Evolutionary conservation across 2,113 vertebrate species (phyloP).

Genomic region (Neodontobutis hainanensis): DNA sequence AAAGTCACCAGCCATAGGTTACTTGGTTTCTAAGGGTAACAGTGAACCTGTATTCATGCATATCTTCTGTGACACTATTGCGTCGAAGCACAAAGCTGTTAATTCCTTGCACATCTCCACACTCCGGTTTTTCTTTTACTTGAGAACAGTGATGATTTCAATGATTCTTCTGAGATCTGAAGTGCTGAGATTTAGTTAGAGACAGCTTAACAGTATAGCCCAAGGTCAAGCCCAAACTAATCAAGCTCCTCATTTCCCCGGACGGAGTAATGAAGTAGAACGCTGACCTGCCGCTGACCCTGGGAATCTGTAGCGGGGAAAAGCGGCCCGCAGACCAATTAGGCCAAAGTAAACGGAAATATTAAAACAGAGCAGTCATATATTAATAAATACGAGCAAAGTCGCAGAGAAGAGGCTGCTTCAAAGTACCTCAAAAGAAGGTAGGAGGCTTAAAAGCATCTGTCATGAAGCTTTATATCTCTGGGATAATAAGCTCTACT

Average conservation of each 20-base stretch:
- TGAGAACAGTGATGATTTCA: slow-evolving; percentile 24
- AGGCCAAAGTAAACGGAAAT: slow-evolving; percentile 52
- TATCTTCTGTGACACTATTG: slow-evolving; percentile 17
- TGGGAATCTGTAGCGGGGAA: slow-evolving; percentile 46
- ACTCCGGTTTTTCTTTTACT: background rate
- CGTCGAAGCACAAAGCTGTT: background rate
- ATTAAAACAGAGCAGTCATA: slow-evolving; percentile 41
- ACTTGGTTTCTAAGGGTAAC: slow-evolving; percentile 65
- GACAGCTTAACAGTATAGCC: slow-evolving; percentile 50
- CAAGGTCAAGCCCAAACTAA: slow-evolving; percentile 73
- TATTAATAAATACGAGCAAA: slow-evolving; percentile 52
- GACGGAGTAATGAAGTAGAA: slow-evolving; percentile 71
- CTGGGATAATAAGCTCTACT: slow-evolving; percentile 47
- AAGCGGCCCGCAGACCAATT: slow-evolving; percentile 60
- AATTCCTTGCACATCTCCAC: background rate
- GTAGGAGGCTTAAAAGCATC: slow-evolving; percentile 18
- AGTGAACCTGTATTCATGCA: slow-evolving; percentile 24
- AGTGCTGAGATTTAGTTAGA: slow-evolving; percentile 31
- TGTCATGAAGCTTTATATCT: slow-evolving; percentile 27
- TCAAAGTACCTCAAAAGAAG: slow-evolving; percentile 17
- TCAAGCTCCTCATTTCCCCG: slow-evolving; percentile 64
- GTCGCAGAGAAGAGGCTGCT: slow-evolving; percentile 30
- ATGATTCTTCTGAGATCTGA: slow-evolving; percentile 43
- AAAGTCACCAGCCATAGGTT: slow-evolving; percentile 61
- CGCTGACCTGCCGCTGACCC: slow-evolving; percentile 57